Evolutionary conservation across 2,888 invertebrate species (phyloP), one percentile per base, ranked within the genome.

Genomic region (Tetrapedia diversipes): DNA sequence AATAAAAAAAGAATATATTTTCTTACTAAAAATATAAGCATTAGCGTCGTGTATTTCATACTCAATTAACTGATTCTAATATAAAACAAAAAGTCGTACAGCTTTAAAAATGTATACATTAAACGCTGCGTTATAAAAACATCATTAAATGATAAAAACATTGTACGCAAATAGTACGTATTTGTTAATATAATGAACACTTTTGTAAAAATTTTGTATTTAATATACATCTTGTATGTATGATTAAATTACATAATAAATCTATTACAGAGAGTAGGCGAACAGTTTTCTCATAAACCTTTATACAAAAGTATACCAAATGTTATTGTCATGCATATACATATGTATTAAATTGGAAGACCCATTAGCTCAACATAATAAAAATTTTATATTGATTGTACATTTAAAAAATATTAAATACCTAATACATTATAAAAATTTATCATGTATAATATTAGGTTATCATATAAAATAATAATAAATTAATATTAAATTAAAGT

Each of bases 251-350:
- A 61, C 51, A 32, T 10, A 67, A 78, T 49, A 70, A 45, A 37
- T 66, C 22, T 68, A 73, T 27, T 41, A 68, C 72, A 63, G 24
- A 22, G 24, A 57, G 11, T 66, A 56, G 41, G 64, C 41, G 61
- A 65, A 63, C 47, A 61, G 37, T 60, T 65, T 64, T 72, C 54
- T 19, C 53, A 51, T 74, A 72, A 80, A 77, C 61, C 60, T 72
- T 74, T 71, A 49, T 75, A 64, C 47, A 63, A 59, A 75, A 65
- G 29, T 72, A 70, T 75, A 65, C 27, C 14, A 63, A 76, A 65
- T 67, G 70, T 80, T 85, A 85, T 80, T 81, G 77, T 85, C 77
- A 78, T 78, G 66, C 79, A 66, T 69, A n/a, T n/a, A 74, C 64
- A 61, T 41, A 57, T 67, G 34, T 68, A 77, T 70, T 51, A 56